A percentile compares a stretch with the other conserved stretches of the same genome.
These are phyloP conservation scores for Parelbella ahira DNA, from an alignment of 2,888 invertebrate genomes.

Conservation along the genomic window DNA sequence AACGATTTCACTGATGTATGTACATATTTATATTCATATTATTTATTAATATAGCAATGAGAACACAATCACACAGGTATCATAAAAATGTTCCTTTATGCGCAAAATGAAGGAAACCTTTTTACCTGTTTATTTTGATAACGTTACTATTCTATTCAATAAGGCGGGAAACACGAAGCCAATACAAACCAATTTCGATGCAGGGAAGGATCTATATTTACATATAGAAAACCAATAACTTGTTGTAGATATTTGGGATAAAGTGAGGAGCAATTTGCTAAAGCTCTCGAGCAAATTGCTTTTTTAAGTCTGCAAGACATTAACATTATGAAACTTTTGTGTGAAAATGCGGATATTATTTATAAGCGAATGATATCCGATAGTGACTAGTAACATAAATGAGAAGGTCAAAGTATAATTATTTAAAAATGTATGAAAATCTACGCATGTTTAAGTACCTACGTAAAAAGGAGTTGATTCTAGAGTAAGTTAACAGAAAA, in stretches of 20 bases:
- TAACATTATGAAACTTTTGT: too few relatives aligned
- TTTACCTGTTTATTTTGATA: slow-evolving; percentile 21
- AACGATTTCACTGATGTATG: too few relatives aligned
- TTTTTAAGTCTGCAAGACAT: slow-evolving; percentile 1
- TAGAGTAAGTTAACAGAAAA: too few relatives aligned
- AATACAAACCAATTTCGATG: slow-evolving; percentile 45
- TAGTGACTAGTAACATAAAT: too few relatives aligned
- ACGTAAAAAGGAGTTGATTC: too few relatives aligned
- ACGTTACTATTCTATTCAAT: slow-evolving; percentile 39
- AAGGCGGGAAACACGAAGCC: slow-evolving; percentile 39
- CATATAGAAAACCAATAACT: slow-evolving; percentile 47
- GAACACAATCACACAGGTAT: slow-evolving; percentile 9
- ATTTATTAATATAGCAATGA: too few relatives aligned
- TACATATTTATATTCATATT: too few relatives aligned
- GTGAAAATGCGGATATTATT: too few relatives aligned
- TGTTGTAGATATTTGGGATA: slow-evolving; percentile 11
- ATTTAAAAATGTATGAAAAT: too few relatives aligned
- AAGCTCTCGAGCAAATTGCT: slow-evolving; percentile 9
- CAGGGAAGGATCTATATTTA: slow-evolving; percentile 41
- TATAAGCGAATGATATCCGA: too few relatives aligned
- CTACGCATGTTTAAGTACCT: too few relatives aligned
- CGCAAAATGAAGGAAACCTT: slow-evolving; percentile 4
- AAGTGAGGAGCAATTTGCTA: slow-evolving; percentile 12
- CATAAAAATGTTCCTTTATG: background rate
- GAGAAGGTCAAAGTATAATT: too few relatives aligned